phyloP scores from a whole-genome alignment of 1,140 invertebrate genomes.

The Rhynchophorus ferrugineus region DNA sequence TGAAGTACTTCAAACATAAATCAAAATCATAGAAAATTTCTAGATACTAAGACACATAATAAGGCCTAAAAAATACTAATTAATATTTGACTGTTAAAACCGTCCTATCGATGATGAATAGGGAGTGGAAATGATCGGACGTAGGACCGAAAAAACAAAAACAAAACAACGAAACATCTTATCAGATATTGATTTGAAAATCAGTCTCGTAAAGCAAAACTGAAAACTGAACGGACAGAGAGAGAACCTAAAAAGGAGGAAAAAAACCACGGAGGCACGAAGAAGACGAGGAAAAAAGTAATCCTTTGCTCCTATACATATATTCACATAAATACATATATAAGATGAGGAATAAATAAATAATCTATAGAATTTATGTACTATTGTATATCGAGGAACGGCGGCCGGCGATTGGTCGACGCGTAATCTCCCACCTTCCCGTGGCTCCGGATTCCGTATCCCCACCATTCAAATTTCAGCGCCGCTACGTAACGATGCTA shows the following conservation, averaged over 20 bases:
- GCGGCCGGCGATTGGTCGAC: slow-evolving; percentile 30
- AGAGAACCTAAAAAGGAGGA: slow-evolving; percentile 14
- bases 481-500: slow-evolving; percentile 33
- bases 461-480: slow-evolving; percentile 28
- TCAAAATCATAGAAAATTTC: too few relatives aligned
- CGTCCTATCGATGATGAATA: too few relatives aligned
- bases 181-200: neutral
- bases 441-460: slow-evolving; percentile 33
- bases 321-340: slow-evolving; percentile 42
- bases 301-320: slow-evolving; percentile 41
- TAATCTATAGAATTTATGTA: slow-evolving; percentile 45
- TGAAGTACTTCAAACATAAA: too few relatives aligned
- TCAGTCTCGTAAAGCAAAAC: neutral
- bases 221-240: slow-evolving; percentile 16
- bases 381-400: slow-evolving; percentile 40
- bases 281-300: slow-evolving; percentile 27
- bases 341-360: slow-evolving; percentile 44
- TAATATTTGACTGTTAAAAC: too few relatives aligned
- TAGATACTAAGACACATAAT: too few relatives aligned
- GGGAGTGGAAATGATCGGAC: too few relatives aligned
- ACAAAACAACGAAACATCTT: too few relatives aligned
- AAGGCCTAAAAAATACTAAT: too few relatives aligned
- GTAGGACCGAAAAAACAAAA: too few relatives aligned
- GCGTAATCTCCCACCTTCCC: slow-evolving; percentile 30
- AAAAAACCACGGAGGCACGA: too few relatives aligned